Evolutionary conservation across 2,888 invertebrate species (phyloP).

Genomic region (Palloptera scutellata): DNA sequence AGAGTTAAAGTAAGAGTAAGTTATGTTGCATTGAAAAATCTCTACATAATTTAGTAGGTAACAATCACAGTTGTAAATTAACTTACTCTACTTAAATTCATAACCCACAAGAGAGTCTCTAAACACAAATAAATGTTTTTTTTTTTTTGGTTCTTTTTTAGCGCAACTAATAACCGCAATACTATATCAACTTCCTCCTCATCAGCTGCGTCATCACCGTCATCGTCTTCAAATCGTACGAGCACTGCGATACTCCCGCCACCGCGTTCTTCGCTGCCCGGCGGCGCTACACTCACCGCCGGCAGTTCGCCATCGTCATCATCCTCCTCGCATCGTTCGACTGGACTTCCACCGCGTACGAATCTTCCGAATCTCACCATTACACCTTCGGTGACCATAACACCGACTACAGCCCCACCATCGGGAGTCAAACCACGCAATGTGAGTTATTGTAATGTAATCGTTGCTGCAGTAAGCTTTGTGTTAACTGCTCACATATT

Average conservation of each 20-base stretch:
- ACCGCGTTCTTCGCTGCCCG: slow-evolving; percentile 67
- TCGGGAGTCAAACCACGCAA: slow-evolving; percentile 65
- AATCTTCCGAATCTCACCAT: slow-evolving; percentile 67
- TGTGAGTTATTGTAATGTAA: slow-evolving; percentile 66
- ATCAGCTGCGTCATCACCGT: slow-evolving; percentile 46
- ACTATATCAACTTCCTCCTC: slow-evolving; percentile 46
- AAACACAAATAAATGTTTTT: too few relatives aligned
- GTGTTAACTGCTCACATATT: neutral
- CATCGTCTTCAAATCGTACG: slow-evolving; percentile 49
- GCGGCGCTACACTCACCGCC: slow-evolving; percentile 71
- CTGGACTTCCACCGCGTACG: slow-evolving; percentile 59
- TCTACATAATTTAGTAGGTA: too few relatives aligned
- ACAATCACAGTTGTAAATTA: too few relatives aligned
- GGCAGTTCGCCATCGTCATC: slow-evolving; percentile 62
- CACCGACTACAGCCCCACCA: slow-evolving; percentile 77
- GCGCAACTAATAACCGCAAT: slow-evolving; percentile 52
- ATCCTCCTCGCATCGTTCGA: slow-evolving; percentile 52
- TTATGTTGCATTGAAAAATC: neutral
- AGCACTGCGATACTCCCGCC: slow-evolving; percentile 58
- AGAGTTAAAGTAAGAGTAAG: neutral
- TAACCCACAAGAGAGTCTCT: too few relatives aligned
- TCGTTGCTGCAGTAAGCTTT: slow-evolving; percentile 58
- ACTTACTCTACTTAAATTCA: too few relatives aligned
- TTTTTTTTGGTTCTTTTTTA: neutral
- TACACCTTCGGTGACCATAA: slow-evolving; percentile 78